Evolutionary conservation across 2,888 invertebrate genomes (phyloP).

Genomic region (Xestobium rufovillosum): DNA sequence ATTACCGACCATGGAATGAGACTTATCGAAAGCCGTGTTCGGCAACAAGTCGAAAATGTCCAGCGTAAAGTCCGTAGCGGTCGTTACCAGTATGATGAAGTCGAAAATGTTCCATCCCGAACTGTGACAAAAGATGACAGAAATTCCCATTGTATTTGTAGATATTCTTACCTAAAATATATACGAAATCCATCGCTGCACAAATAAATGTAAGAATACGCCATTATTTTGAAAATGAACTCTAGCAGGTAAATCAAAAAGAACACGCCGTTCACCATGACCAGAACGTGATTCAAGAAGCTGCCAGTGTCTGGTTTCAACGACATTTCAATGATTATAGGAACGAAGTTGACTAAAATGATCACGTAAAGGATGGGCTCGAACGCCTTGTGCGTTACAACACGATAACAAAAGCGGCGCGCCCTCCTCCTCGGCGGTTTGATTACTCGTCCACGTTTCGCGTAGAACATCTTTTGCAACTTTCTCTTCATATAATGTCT

Average conservation of each 20-base stretch:
- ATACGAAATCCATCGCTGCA: not conserved
- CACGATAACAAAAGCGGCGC: not conserved
- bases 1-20: not conserved
- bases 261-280: not conserved
- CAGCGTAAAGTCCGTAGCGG: not conserved
- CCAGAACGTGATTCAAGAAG: not conserved
- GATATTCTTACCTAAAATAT: conserved; percentile 1
- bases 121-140: no score
- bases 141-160: no score
- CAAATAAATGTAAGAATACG: not conserved
- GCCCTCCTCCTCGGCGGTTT: not conserved
- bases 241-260: not conserved
- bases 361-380: not conserved
- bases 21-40: not conserved
- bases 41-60: not conserved
- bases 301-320: not conserved
- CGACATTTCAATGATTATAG: not conserved
- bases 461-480: not conserved
- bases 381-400: conserved; percentile 1
- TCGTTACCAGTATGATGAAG: not conserved
- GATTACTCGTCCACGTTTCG: not conserved
- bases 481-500: not conserved
- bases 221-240: not conserved
- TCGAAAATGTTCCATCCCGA: not conserved
- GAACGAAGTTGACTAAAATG: not conserved